These are phyloP conservation scores for Bibio marci DNA, from an alignment of 2,888 invertebrate species.

Conservation along the genomic window DNA sequence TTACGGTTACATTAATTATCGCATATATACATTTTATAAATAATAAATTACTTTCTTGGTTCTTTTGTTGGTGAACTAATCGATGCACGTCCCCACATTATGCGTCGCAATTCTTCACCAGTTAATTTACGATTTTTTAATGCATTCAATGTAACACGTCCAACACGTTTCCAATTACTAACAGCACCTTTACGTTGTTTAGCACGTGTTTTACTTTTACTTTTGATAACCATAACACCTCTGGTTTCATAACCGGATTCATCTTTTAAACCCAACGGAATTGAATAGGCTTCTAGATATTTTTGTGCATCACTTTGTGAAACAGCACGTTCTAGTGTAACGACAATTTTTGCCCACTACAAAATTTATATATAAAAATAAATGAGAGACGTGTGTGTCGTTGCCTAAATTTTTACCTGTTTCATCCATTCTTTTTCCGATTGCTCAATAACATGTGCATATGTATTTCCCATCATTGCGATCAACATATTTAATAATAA, in stretches of 20 bases:
- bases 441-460: constrained; percentile 92
- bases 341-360: constrained; percentile 97
- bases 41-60: constrained; percentile 36
- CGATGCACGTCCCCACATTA: constrained; percentile 85
- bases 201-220: constrained; percentile 88
- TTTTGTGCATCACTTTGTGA: constrained; percentile 77
- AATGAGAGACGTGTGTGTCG: neutral
- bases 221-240: constrained; percentile 96
- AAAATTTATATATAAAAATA: constrained; percentile 4
- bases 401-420: constrained; percentile 38
- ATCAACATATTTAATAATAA: constrained; percentile 90
- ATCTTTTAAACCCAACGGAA: constrained; percentile 70
- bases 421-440: constrained; percentile 99
- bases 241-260: constrained; percentile 72
- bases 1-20: too few species aligned
- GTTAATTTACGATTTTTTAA: constrained; percentile 67
- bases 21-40: too few species aligned
- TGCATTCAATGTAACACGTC: constrained; percentile 72
- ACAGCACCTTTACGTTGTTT: constrained; percentile 92
- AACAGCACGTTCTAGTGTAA: constrained; percentile 86
- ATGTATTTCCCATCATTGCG: constrained; percentile 99
- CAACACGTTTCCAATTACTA: constrained; percentile 92
- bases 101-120: constrained; percentile 65
- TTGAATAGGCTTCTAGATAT: constrained; percentile 89
- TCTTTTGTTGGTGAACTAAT: constrained; percentile 71